Evolutionary conservation across 2,113 vertebrate species (phyloP).

Genomic region (Daubentonia madagascariensis): DNA sequence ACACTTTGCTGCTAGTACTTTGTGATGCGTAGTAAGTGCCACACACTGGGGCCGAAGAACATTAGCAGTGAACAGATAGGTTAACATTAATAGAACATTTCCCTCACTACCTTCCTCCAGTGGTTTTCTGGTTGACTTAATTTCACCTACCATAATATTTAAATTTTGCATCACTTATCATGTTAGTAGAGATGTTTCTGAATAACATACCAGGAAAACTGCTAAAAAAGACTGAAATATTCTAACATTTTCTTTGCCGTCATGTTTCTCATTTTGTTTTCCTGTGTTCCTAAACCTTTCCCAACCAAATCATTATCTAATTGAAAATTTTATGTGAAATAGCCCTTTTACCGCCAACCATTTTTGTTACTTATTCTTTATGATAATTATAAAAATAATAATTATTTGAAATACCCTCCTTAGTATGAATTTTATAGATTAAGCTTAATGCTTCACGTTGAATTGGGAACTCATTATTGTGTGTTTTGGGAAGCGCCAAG

Average conservation of each 20-base stretch:
- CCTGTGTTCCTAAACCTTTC: not conserved
- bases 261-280: not conserved
- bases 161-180: not conserved
- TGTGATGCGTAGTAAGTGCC: not conserved
- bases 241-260: not conserved
- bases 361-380: not conserved
- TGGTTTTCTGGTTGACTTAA: not conserved
- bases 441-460: not conserved
- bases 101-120: not conserved
- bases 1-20: not conserved
- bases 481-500: not conserved
- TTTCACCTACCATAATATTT: not conserved
- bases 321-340: not conserved
- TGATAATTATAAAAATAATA: not conserved
- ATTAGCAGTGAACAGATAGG: not conserved
- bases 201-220: not conserved
- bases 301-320: not conserved
- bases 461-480: not conserved
- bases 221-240: not conserved
- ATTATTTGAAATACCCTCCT: constrained; percentile 10
- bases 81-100: not conserved
- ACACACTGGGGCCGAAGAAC: not conserved
- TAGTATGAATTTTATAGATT: not conserved
- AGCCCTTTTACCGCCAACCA: not conserved
- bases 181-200: not conserved